Evolutionary conservation across 2,888 invertebrate genomes (phyloP), one percentile per base, ranked within the genome.

Genomic region (Lepidocyrtoides sp.): DNA sequence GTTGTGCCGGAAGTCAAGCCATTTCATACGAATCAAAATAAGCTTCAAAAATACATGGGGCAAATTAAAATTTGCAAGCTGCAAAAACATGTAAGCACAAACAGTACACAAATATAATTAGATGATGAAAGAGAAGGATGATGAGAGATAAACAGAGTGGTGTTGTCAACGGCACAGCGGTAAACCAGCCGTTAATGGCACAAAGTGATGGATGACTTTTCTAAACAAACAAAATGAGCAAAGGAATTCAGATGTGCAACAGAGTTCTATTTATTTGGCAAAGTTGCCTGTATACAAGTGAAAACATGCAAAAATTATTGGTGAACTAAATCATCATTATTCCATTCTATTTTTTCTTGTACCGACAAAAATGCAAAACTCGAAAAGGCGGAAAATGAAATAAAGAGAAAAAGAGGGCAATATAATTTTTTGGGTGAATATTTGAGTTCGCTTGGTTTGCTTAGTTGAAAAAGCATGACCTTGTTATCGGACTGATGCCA

Each of bases 151-250:
- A 8, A 66, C 14, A 36, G 36, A 66, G 66, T n/a, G 26, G 12
- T 5, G 66, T 36, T 66, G 32, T 29, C 57, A 66, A 17, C 5
- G 36, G 36, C 7, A 8, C n/a, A 17, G n/a, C 32, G 17, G 32
- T 17, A 66, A 66, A 66, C 17, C 66, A 66, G 66, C 36, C 36
- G 7, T 2, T 36, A 36, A 7, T 36, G 7, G 3, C 36, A 7
- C 36, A 36, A 36, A 36, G 36, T 36, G 36, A 36, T 36, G 36
- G 36, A 72, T 72, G 72, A 72, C 41, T 72, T 44, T 14, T 72
- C 72, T 72, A 72, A 72, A 72, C 44, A 72, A 44, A 72, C 20
- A 69, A 69, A 41, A 72, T 20, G 72, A 41, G 72, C 12, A 36
- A 72, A 72, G 10, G 23, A 72, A 17, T 72, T 41, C 17, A 20